Evolutionary conservation across 2,797 vertebrate genomes (phyloP).

Genomic region (Avahi laniger): DNA sequence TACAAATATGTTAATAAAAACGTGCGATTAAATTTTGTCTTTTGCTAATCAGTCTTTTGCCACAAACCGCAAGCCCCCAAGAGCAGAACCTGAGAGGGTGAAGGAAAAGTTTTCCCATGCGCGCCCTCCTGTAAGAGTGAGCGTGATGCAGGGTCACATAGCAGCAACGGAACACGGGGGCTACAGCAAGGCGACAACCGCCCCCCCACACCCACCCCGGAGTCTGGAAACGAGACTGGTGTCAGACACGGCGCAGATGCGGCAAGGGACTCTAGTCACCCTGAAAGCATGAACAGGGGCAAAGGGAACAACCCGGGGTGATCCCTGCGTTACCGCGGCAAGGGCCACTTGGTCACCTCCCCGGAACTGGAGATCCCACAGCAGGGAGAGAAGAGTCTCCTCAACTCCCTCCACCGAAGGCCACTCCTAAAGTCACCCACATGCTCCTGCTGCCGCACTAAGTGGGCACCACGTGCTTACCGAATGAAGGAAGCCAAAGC

Average conservation of each 20-base stretch:
- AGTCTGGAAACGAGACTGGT: background rate
- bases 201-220: background rate
- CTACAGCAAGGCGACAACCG: background rate
- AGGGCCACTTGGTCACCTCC: background rate
- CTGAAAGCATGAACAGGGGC: background rate
- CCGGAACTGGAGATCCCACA: background rate
- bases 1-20: constrained; percentile 10
- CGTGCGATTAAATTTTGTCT: background rate
- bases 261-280: background rate
- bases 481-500: background rate
- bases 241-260: background rate
- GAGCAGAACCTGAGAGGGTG: background rate
- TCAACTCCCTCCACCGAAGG: background rate
- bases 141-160: background rate
- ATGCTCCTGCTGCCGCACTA: background rate
- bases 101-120: background rate
- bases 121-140: background rate
- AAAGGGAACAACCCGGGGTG: background rate
- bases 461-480: background rate
- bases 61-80: background rate
- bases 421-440: background rate
- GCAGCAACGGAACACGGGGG: background rate
- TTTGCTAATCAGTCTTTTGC: background rate
- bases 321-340: background rate
- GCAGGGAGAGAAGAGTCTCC: background rate